These are phyloP conservation scores for Leucophora obtusa DNA, from an alignment of 2,888 invertebrate species.

Conservation along the genomic window DNA sequence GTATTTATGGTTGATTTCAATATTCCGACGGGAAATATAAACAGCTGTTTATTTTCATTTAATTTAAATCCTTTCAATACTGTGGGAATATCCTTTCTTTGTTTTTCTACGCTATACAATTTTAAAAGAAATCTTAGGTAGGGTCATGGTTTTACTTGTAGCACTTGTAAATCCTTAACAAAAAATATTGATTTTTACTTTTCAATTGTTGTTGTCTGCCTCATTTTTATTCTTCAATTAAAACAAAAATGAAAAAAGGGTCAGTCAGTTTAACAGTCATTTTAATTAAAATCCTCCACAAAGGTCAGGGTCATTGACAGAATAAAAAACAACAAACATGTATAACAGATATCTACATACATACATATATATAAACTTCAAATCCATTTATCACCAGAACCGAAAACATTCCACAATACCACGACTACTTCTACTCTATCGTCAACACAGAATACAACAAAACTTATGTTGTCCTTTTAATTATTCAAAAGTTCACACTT, in stretches of 20 bases:
- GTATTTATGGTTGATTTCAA: constrained; percentile 5
- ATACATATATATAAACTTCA: neutral
- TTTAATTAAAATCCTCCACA: constrained; percentile 54
- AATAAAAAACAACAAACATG: neutral
- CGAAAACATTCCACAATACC: neutral
- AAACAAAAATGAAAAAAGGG: constrained; percentile 31
- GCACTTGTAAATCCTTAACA: neutral
- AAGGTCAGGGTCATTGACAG: constrained; percentile 58
- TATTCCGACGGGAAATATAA: constrained; percentile 44
- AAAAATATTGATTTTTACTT: constrained; percentile 44
- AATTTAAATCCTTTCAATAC: constrained; percentile 28
- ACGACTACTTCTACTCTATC: neutral
- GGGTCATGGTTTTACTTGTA: constrained; percentile 50
- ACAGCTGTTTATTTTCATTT: constrained; percentile 41
- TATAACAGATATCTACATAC: neutral
- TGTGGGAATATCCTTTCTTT: constrained; percentile 46
- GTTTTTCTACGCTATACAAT: too few species aligned
- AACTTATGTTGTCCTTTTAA: constrained; percentile 57
- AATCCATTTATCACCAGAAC: neutral
- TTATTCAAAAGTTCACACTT: constrained; percentile 60
- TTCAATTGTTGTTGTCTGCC: neutral
- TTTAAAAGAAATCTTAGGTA: constrained; percentile 43
- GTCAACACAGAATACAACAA: neutral
- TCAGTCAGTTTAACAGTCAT: constrained; percentile 29
- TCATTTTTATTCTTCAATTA: neutral